A percentile compares a stretch with the other conserved stretches of the same genome.
Conservation (phyloP, 2,888 invertebrate species). For the Lycaena phlaeas region DNA sequence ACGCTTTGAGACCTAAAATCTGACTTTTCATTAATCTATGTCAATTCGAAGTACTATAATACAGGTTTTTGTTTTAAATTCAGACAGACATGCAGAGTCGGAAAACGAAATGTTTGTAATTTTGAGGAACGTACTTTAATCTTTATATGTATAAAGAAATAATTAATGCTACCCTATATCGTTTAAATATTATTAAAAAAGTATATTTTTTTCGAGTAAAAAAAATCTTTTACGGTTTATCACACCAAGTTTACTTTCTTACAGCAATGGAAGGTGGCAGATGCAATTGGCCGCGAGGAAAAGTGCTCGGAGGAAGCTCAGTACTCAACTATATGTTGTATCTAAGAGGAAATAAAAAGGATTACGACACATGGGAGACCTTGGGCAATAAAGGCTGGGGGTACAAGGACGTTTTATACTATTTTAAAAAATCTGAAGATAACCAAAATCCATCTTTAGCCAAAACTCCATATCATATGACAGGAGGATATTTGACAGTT, state of each 20-base stretch:
- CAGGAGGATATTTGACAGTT: conserved; percentile 87
- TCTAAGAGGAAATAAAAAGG: conserved; percentile 88
- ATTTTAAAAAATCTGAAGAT: conserved; percentile 94
- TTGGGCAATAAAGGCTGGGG: conserved; percentile 93
- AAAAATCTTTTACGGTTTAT: too few species aligned
- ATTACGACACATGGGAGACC: conserved; percentile 92
- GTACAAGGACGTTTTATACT: conserved; percentile 82
- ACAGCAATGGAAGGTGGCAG: conserved; percentile 87
- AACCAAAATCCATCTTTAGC: conserved; percentile 89
- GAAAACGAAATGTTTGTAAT: too few species aligned
- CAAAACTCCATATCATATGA: conserved; percentile 83
- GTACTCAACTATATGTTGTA: conserved; percentile 95
- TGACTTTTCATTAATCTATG: too few species aligned
- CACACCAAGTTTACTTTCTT: conserved; percentile 29
- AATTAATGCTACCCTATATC: too few species aligned
- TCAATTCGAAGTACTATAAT: too few species aligned
- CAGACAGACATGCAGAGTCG: too few species aligned
- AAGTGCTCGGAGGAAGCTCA: conserved; percentile 91
- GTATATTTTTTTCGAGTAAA: too few species aligned
- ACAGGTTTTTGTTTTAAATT: too few species aligned
- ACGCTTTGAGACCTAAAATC: too few species aligned
- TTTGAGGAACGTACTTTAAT: too few species aligned
- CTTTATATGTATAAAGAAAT: too few species aligned
- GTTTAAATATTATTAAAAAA: too few species aligned
- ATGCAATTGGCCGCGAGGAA: conserved; percentile 94